phyloP scores from a whole-genome alignment of 2,888 invertebrate genomes.

The Arge pagana region DNA sequence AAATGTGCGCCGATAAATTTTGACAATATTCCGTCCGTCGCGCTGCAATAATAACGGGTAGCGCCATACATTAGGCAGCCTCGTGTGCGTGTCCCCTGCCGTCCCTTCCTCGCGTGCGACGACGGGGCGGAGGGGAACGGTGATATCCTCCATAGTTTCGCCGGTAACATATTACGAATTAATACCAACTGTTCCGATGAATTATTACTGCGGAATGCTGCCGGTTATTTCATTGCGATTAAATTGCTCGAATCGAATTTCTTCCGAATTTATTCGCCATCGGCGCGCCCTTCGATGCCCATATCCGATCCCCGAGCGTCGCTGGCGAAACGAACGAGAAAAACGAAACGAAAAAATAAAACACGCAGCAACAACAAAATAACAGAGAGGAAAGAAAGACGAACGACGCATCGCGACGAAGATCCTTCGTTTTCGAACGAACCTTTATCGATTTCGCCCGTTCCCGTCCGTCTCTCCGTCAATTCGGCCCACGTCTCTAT shows the following conservation, averaged over 20 bases:
- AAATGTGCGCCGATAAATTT: constrained; percentile 58
- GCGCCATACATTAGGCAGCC: constrained; percentile 56
- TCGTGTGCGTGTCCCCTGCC: constrained; percentile 37
- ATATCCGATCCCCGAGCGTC: too few relatives aligned
- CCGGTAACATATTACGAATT: constrained; percentile 59
- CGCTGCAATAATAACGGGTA: constrained; percentile 57
- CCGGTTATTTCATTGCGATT: constrained; percentile 52
- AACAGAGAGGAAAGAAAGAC: too few relatives aligned
- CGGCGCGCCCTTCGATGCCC: constrained; percentile 21
- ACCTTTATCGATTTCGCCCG: too few relatives aligned
- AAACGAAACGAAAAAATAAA: too few relatives aligned
- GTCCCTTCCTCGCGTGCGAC: constrained; percentile 32
- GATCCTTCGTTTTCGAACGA: too few relatives aligned
- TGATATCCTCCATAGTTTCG: constrained; percentile 53
- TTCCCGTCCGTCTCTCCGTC: too few relatives aligned
- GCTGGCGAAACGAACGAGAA: too few relatives aligned
- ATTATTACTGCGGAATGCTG: constrained; percentile 59
- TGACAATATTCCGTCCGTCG: constrained; percentile 60
- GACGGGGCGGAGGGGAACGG: constrained; percentile 27
- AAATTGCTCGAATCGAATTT: constrained; percentile 49
- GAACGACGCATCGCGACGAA: too few relatives aligned
- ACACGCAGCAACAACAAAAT: too few relatives aligned
- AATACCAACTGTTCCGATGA: constrained; percentile 59
- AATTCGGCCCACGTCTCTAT: too few relatives aligned
- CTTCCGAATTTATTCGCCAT: constrained; percentile 43